Evolutionary conservation across 2,113 vertebrate genomes (phyloP).

Genomic region (Peromyscus californicus): DNA sequence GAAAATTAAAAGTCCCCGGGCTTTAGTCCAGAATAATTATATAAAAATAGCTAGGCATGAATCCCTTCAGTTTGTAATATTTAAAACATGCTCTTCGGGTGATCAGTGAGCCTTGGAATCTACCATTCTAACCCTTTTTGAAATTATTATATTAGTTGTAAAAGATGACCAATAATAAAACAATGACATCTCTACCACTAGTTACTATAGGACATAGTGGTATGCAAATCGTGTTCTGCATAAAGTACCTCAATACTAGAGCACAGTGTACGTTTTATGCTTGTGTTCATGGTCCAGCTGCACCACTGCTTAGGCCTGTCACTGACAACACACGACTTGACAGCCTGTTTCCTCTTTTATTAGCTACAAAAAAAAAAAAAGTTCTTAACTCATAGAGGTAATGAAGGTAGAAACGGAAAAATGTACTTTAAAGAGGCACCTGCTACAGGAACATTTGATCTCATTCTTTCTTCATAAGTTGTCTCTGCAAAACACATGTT

Average conservation of each 20-base stretch:
- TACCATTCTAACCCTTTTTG: neutral
- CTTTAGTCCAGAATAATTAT: neutral
- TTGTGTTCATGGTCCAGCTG: neutral
- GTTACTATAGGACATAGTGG: neutral
- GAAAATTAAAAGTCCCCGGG: neutral
- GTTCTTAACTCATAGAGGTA: neutral
- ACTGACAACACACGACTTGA: neutral
- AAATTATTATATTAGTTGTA: neutral
- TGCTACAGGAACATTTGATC: neutral
- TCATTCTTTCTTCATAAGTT: neutral
- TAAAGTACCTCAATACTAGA: neutral
- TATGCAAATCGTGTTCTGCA: neutral
- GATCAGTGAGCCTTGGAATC: neutral
- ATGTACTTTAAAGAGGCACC: neutral
- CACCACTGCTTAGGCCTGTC: neutral
- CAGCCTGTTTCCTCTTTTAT: neutral
- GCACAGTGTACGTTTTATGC: neutral
- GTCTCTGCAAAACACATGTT: neutral
- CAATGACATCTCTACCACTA: neutral
- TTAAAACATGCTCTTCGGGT: neutral
- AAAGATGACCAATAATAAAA: neutral
- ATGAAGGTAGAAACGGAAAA: neutral
- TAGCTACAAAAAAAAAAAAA: neutral
- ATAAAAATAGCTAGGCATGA: neutral
- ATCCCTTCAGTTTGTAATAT: constrained; percentile 4